Evolutionary conservation across 2,113 vertebrate genomes (phyloP), one percentile per base, ranked within the genome.

Genomic region (Lipophrys pholis): DNA sequence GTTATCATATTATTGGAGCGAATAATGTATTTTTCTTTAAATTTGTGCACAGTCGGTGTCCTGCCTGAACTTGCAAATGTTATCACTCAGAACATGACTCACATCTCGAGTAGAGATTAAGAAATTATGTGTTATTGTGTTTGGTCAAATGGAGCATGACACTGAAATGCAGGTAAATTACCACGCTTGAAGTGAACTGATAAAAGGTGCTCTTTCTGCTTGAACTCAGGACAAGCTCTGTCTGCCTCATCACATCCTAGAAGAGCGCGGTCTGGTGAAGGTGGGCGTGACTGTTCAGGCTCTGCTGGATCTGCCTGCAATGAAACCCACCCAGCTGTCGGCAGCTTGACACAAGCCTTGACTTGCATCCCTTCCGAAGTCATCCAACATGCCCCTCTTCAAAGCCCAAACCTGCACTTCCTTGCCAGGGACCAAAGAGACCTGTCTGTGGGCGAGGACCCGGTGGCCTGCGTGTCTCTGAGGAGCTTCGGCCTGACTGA

Each of bases 241-340:
- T 87, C 92, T 99, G 90, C 98, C 98, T 56, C 98, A 99, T 85
- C 98, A 99, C 85, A 99, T 99, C 89, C 93, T 99, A 71, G 98
- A 99, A 86, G 97, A 99, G 87, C 94, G 97, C 51, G 97, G 97
- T 14, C 92, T 99, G 77, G 96, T 99, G 73, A 99, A 96, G 91
- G 97, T 99, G 63, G 95, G 98, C 7, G 85, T 95, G 63, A 99
- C 98, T 0, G 96, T 99, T 68, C 98, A 99, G 90, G 97, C 97
- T 56, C 93, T 99, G 72, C 94, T 99, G 80, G 97, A 99, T 56
- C 88, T 99, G 82, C 95, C 97, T 11, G 42, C 94, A 0, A 86
- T 90, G 46, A 97, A 95, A 91, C 86, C 95, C 14, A 93, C 95
- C 6, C 96, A 96, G 56, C 95, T 97, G 81, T 96, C 96, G 7